Conservation (phyloP, 2,888 invertebrate genomes). For the Apodemia hepburni region DNA sequence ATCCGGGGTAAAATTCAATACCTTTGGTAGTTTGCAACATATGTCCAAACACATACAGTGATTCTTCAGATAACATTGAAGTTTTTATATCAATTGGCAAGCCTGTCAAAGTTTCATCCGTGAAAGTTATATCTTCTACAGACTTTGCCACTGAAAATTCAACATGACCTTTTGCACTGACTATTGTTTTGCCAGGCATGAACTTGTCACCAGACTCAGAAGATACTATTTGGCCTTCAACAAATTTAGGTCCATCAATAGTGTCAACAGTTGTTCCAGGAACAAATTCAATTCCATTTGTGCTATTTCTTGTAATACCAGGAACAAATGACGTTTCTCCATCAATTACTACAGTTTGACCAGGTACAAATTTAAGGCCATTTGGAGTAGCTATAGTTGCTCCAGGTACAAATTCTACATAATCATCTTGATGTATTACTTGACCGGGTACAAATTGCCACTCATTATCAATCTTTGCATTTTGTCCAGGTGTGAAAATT, state of each 20-base stretch:
- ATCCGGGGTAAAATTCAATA: conserved; percentile 83
- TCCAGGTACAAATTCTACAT: conserved; percentile 81
- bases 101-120: conserved; percentile 75
- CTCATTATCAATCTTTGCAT: conserved; percentile 70
- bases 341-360: conserved; percentile 76
- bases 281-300: conserved; percentile 71
- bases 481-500: conserved; percentile 83
- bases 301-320: conserved; percentile 73
- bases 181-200: conserved; percentile 80
- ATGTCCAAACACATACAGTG: conserved; percentile 81
- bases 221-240: conserved; percentile 83
- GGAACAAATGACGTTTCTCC: conserved; percentile 81
- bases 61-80: conserved; percentile 71
- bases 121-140: conserved; percentile 77
- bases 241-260: conserved; percentile 81
- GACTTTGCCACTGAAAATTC: conserved; percentile 81
- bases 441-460: conserved; percentile 85
- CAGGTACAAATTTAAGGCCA: conserved; percentile 83
- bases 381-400: conserved; percentile 82
- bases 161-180: conserved; percentile 69
- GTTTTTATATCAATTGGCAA: conserved; percentile 80
- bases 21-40: conserved; percentile 83
- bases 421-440: conserved; percentile 76
- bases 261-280: conserved; percentile 83
- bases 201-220: conserved; percentile 82